phyloP scores from a whole-genome alignment of 2,888 invertebrate genomes.

The Pseudococcus longispinus region DNA sequence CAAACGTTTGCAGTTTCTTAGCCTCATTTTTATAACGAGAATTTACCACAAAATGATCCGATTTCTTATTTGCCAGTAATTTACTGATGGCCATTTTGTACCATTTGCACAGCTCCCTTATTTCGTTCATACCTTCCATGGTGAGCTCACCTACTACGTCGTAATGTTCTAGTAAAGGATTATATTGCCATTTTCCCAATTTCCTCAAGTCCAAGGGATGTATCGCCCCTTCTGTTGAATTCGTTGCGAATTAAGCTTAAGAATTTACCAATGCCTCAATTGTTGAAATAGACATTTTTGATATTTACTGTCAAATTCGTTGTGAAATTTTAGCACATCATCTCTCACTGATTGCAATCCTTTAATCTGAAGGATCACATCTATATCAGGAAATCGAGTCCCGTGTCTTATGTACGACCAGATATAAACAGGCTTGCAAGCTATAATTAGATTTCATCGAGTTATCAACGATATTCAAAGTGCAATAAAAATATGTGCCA shows the following conservation, averaged over 20 bases:
- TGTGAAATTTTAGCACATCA: background rate
- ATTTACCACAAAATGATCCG: background rate
- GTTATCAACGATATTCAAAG: too few species aligned
- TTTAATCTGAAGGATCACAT: background rate
- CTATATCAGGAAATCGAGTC: background rate
- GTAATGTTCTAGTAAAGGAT: background rate
- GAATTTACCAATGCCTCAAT: background rate
- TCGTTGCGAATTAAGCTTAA: background rate
- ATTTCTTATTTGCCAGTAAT: background rate
- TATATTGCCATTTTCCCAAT: background rate
- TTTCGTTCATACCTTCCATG: background rate
- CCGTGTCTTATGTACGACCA: constrained; percentile 13
- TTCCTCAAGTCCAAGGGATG: background rate
- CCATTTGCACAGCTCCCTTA: background rate
- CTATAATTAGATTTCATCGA: background rate
- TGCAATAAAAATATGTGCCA: background rate
- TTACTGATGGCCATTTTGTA: background rate
- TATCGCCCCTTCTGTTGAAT: background rate
- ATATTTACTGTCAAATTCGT: background rate
- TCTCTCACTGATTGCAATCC: background rate
- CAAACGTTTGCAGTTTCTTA: background rate
- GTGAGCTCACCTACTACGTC: background rate
- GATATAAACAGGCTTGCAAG: background rate
- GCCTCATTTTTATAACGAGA: background rate
- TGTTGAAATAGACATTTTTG: background rate